These are phyloP conservation scores for Camponotus fellah DNA, from an alignment of 2,888 invertebrate genomes.

Conservation along the genomic window DNA sequence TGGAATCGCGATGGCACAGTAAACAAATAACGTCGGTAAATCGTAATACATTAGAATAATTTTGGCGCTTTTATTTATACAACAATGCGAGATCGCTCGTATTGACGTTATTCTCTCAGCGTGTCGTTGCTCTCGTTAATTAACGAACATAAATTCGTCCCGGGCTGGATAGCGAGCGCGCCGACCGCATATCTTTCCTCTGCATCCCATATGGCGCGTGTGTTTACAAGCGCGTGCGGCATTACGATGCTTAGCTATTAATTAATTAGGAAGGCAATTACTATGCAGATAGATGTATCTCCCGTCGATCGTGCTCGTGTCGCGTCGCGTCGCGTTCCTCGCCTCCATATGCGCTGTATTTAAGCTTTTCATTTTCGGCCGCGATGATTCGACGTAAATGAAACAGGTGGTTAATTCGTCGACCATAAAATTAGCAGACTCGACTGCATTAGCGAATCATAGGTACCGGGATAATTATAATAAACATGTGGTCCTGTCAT, in stretches of 20 bases:
- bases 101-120: constrained; percentile 37
- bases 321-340: constrained; percentile 6
- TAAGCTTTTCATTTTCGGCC: constrained; percentile 55
- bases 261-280: constrained; percentile 72
- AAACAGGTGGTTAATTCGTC: constrained; percentile 59
- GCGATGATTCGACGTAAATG: constrained; percentile 47
- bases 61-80: constrained; percentile 55
- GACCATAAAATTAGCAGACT: constrained; percentile 17
- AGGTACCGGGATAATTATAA: constrained; percentile 17
- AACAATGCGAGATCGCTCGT: constrained; percentile 29
- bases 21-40: constrained; percentile 52
- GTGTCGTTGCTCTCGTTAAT: constrained; percentile 50
- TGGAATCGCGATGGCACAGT: constrained; percentile 40
- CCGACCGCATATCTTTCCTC: constrained; percentile 49
- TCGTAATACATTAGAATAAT: constrained; percentile 57
- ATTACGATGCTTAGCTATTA: constrained; percentile 73
- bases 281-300: constrained; percentile 73
- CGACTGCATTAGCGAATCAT: constrained; percentile 3
- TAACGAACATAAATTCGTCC: constrained; percentile 51
- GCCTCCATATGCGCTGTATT: constrained; percentile 45
- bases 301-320: constrained; percentile 39
- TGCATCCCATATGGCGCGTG: constrained; percentile 69
- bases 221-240: constrained; percentile 68
- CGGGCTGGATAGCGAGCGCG: constrained; percentile 8
- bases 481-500: background rate